Percentiles rank a stretch among this genome's conserved stretches.
Evolutionary conservation across 2,113 vertebrate species (phyloP).

Genomic region (Geothlypis trichas): DNA sequence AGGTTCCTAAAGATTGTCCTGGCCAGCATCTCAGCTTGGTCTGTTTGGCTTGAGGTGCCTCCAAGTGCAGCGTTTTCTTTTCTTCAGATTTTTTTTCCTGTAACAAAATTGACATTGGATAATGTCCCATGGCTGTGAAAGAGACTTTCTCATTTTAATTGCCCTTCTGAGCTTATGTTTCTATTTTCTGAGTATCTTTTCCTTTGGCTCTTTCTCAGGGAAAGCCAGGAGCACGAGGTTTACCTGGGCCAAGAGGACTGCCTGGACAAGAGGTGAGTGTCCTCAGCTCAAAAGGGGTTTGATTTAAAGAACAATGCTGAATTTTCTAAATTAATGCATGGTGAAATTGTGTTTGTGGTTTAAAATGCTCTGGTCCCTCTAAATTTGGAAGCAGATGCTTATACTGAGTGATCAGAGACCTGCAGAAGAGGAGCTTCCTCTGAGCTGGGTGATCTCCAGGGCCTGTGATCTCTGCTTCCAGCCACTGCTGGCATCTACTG

Average conservation of each 20-base stretch:
- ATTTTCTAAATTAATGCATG: not conserved
- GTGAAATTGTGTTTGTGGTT: not conserved
- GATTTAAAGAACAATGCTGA: not conserved
- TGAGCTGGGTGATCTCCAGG: not conserved
- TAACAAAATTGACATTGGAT: conserved; percentile 71
- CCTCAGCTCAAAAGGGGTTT: not conserved
- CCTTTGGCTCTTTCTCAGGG: conserved; percentile 78
- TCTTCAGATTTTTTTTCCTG: conserved; percentile 15
- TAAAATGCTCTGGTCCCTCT: not conserved
- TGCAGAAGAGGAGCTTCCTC: not conserved
- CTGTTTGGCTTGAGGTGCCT: conserved; percentile 69
- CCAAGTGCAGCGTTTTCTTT: conserved; percentile 47
- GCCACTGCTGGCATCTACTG: not conserved
- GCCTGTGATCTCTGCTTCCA: not conserved
- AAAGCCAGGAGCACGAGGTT: conserved; percentile 88
- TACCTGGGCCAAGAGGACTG: conserved; percentile 90
- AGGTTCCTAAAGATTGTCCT: conserved; percentile 56
- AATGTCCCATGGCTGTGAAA: conserved; percentile 45
- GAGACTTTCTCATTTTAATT: conserved; percentile 47
- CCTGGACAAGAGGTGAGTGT: conserved; percentile 88
- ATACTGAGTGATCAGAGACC: not conserved
- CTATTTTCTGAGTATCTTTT: conserved; percentile 52
- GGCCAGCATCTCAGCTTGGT: conserved; percentile 27
- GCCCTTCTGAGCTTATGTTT: conserved; percentile 20
- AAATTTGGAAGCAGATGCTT: not conserved